phyloP scores from a whole-genome alignment of 2,113 vertebrate species.

The Anseranas semipalmata region DNA sequence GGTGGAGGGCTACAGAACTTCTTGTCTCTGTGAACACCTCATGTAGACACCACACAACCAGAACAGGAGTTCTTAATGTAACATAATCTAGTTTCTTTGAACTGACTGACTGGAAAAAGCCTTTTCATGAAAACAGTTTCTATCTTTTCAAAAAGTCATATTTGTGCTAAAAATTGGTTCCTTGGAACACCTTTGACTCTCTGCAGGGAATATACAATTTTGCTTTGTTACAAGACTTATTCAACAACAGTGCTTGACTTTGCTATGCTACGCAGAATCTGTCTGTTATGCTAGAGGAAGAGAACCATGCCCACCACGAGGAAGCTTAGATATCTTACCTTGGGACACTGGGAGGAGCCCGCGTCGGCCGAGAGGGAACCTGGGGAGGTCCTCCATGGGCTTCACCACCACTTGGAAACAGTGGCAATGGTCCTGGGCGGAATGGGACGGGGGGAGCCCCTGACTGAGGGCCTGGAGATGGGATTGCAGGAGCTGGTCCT shows the following conservation, averaged over 20 bases:
- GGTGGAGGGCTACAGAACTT: not conserved
- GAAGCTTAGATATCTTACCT: constrained; percentile 77
- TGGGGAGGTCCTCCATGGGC: constrained; percentile 71
- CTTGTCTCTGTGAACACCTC: not conserved
- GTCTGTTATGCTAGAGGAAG: constrained; percentile 53
- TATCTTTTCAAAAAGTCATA: not conserved
- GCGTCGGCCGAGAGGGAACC: constrained; percentile 73
- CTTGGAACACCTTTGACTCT: not conserved
- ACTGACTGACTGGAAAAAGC: not conserved
- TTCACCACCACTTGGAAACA: constrained; percentile 77
- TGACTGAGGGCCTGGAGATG: constrained; percentile 74
- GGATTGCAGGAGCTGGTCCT: constrained; percentile 79
- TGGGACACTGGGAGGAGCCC: constrained; percentile 83
- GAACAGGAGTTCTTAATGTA: not conserved
- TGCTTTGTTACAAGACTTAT: not conserved
- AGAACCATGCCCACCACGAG: constrained; percentile 24
- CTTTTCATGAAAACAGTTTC: not conserved
- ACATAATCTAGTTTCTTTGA: not conserved
- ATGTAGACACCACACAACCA: not conserved
- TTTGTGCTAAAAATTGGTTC: not conserved
- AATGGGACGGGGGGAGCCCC: constrained; percentile 79
- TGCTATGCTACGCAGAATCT: not conserved
- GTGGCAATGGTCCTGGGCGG: constrained; percentile 68
- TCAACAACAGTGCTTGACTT: not conserved
- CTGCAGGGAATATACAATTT: not conserved